phyloP scores from a whole-genome alignment of 2,113 vertebrate species.

The Crypturellus undulatus region DNA sequence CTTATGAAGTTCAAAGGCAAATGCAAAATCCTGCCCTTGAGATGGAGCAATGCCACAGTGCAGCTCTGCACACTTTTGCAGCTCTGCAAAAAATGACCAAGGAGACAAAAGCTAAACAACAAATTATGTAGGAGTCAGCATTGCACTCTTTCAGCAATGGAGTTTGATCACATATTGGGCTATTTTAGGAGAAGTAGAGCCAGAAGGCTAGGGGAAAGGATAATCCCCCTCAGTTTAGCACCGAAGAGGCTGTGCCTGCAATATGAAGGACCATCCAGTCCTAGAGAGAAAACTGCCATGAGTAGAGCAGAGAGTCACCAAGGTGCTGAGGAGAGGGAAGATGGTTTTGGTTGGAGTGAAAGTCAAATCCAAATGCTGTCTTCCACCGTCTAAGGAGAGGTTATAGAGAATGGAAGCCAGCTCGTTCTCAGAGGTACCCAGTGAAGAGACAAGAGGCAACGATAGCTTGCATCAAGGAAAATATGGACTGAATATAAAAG shows the following conservation, averaged over 20 bases:
- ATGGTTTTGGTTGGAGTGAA: background rate
- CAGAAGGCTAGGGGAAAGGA: rapidly evolving
- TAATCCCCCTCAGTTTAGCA: background rate
- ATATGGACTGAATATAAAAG: background rate
- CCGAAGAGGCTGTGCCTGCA: background rate
- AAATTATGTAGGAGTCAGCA: background rate
- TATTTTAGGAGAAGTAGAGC: background rate
- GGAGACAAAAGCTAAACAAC: background rate
- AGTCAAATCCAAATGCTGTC: background rate
- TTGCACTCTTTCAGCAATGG: background rate
- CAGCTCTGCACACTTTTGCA: background rate
- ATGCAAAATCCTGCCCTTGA: background rate
- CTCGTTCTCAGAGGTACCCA: background rate
- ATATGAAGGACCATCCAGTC: background rate
- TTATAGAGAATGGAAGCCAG: background rate
- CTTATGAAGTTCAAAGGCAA: background rate
- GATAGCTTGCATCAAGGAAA: background rate
- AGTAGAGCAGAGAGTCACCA: background rate
- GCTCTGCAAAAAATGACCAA: background rate
- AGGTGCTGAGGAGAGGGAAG: background rate
- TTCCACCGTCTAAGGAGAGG: background rate
- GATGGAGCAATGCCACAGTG: background rate
- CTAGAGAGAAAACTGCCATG: background rate
- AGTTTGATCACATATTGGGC: background rate
- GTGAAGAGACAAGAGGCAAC: background rate